Percentiles rank a stretch among this genome's conserved stretches.
These are phyloP conservation scores for Meteorus colon DNA, from an alignment of 2,888 invertebrate species.

Conservation along the genomic window DNA sequence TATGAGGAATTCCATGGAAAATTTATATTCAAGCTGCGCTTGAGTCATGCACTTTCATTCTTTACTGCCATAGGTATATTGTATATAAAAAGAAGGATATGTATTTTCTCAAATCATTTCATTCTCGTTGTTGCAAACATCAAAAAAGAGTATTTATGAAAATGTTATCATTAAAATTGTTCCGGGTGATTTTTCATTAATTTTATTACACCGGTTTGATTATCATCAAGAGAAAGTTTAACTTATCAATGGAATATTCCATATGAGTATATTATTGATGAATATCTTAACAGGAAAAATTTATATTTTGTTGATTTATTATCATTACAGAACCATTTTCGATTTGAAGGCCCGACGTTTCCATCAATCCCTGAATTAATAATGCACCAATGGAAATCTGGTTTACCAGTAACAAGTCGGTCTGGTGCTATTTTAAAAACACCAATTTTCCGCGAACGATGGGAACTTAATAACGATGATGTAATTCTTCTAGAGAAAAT, in stretches of 20 bases:
- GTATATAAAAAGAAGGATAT: too few species aligned
- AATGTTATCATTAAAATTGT: too few species aligned
- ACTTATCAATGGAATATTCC: too few species aligned
- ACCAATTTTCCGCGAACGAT: slow-evolving; percentile 91
- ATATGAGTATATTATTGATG: too few species aligned
- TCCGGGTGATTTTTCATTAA: neutral
- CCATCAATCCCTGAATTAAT: slow-evolving; percentile 95
- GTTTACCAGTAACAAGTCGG: slow-evolving; percentile 91
- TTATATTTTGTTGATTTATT: slow-evolving; percentile 22
- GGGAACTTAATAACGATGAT: slow-evolving; percentile 97
- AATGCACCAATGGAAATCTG: slow-evolving; percentile 89
- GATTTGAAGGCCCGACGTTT: slow-evolving; percentile 95
- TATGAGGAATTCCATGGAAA: neutral
- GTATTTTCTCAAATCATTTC: too few species aligned
- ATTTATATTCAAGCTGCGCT: too few species aligned
- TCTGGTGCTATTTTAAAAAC: slow-evolving; percentile 91
- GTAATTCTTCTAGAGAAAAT: slow-evolving; percentile 94
- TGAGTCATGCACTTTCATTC: neutral
- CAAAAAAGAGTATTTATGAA: too few species aligned
- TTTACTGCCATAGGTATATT: too few species aligned
- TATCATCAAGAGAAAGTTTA: too few species aligned
- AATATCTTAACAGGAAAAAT: neutral
- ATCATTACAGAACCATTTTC: slow-evolving; percentile 84
- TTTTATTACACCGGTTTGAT: neutral
- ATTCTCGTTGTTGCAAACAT: too few species aligned